Evolutionary conservation across 2,113 vertebrate species (phyloP).

Genomic region (Charina bottae): DNA sequence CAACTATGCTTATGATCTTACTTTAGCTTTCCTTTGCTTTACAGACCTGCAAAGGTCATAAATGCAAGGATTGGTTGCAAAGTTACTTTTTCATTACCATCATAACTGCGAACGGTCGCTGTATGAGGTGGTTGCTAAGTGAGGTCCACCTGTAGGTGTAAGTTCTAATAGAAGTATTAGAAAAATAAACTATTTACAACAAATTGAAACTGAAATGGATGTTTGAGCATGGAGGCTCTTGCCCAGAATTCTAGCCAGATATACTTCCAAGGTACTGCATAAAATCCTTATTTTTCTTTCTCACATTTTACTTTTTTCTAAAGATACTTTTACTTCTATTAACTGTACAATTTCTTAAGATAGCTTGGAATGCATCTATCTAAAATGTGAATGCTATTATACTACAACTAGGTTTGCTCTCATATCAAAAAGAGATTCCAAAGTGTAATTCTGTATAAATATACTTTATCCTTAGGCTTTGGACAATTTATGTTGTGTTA

Average conservation of each 20-base stretch:
- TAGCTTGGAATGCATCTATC: background rate
- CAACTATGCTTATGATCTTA: background rate
- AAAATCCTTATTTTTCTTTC: background rate
- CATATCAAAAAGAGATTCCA: background rate
- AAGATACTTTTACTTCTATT: background rate
- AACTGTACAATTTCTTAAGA: background rate
- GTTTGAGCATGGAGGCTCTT: background rate
- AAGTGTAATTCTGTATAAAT: background rate
- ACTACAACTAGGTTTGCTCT: background rate
- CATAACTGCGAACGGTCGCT: background rate
- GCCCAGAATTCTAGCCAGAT: background rate
- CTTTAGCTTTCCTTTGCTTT: background rate
- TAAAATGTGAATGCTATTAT: background rate
- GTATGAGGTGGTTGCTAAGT: background rate
- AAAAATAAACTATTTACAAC: background rate
- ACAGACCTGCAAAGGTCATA: background rate
- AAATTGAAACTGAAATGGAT: background rate
- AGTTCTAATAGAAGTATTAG: background rate
- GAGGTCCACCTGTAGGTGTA: background rate
- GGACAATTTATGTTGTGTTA: background rate
- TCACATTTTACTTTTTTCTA: background rate
- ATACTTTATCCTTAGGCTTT: background rate
- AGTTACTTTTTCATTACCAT: background rate
- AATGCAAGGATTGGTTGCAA: background rate
- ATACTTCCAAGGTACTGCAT: background rate